Evolutionary conservation across 2,797 vertebrate species (phyloP), one percentile per base, ranked within the genome.

Genomic region (Aeoliscus strigatus): DNA sequence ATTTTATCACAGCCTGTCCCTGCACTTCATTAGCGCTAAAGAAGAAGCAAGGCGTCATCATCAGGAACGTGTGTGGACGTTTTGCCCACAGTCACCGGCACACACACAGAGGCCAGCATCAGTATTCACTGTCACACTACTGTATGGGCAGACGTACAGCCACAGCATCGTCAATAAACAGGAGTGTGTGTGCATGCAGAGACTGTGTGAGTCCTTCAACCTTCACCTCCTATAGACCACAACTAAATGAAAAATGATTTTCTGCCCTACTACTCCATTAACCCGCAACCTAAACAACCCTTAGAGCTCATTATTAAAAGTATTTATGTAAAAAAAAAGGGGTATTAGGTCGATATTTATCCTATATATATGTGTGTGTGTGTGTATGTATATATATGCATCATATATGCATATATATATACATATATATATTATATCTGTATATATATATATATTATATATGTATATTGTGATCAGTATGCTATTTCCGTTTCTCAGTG

Each of bases 231-330:
- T 63, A 59, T 64, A 52, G 62, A 63, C 37, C 44, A 25, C 13
- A 13, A 35, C 33, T 64, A 60, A 73, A 71, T 63, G 51, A 78
- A 44, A 50, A 80, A 79, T 74, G 60, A 74, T 81, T 79, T 77
- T 66, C 58, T 77, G 62, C 47, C 67, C 60, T 44, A 27, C 13
- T 28, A 59, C 53, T 78, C 69, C 64, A 42, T 82, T 73, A 72
- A 74, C 74, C 69, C 38, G n/a, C 31, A 33, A 64, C 62, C 45
- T 30, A 6, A 10, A 16, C 12, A 43, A 24, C 36, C 46, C 37
- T 15, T 2, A 10, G 4, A 27, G 18, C 18, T 21, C 18, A 21
- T 21, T 21, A 21, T 21, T 21, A 21, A 21, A 21, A 21, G 6
- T 21, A 21, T 21, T 3, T 21, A 21, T 21, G 6, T 21, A 21